Conservation (phyloP, 2,113 vertebrate genomes). For the Probosciger aterrimus region DNA sequence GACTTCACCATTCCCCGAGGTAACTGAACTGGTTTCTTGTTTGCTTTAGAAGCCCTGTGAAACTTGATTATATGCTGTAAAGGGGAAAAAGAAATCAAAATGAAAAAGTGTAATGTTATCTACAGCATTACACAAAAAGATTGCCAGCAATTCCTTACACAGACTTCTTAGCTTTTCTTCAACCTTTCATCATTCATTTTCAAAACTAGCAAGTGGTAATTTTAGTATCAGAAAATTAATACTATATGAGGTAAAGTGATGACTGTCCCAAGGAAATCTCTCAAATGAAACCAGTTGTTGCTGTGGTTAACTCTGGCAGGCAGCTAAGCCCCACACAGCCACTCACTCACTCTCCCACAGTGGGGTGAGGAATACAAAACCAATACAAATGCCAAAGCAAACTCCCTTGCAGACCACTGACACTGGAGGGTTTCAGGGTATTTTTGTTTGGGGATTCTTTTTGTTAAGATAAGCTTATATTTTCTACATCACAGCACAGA, state of each 20-base stretch:
- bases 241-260: background rate
- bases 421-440: background rate
- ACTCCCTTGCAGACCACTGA: background rate
- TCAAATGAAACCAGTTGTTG: background rate
- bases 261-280: background rate
- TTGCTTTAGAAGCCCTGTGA: constrained; percentile 99
- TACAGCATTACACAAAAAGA: constrained; percentile 4
- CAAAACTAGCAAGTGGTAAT: background rate
- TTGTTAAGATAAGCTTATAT: background rate
- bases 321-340: background rate
- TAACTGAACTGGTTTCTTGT: constrained; percentile 99
- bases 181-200: background rate
- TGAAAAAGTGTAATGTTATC: background rate
- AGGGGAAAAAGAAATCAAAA: constrained; percentile 65
- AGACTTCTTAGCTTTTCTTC: background rate
- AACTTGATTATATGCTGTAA: constrained; percentile 99
- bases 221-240: background rate
- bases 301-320: background rate
- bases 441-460: background rate
- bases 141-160: background rate
- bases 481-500: background rate
- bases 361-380: background rate
- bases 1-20: constrained; percentile 99
- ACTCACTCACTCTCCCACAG: background rate
- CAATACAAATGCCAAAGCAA: background rate